These are phyloP conservation scores for Pogonomyrmex barbatus DNA, from an alignment of 1,140 invertebrate genomes.

Conservation along the genomic window DNA sequence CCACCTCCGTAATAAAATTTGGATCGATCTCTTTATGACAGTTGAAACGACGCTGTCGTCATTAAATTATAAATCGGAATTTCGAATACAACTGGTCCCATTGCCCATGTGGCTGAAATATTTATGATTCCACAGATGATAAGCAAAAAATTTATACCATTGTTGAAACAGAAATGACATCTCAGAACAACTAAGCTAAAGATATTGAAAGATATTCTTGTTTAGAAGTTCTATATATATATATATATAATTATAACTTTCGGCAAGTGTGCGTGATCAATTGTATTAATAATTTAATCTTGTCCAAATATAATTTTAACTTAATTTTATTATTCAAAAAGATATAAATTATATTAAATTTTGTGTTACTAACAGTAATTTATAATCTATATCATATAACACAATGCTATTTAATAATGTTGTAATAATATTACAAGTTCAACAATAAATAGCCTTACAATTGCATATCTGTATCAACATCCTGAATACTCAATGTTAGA, in stretches of 20 bases:
- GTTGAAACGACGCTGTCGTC: conserved; percentile 11
- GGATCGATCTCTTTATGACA: conserved; percentile 54
- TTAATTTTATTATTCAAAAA: neutral
- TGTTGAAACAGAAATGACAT: neutral
- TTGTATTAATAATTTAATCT: neutral
- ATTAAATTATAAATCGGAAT: conserved; percentile 55
- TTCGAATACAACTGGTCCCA: conserved; percentile 17
- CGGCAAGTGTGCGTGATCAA: neutral
- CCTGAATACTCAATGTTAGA: neutral
- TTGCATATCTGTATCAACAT: neutral
- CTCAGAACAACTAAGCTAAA: neutral
- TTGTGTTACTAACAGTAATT: neutral
- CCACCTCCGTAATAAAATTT: conserved; percentile 30
- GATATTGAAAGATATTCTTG: neutral
- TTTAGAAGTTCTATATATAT: neutral
- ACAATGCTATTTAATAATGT: neutral
- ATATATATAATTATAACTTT: neutral
- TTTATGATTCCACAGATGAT: neutral
- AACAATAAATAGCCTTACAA: neutral
- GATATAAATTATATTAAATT: neutral
- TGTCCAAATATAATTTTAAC: neutral
- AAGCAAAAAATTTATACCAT: conserved; percentile 6
- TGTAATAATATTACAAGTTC: too few species aligned
- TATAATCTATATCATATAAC: neutral
- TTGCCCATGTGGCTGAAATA: conserved; percentile 20